These are phyloP conservation scores for Solenopsis fugax DNA, from an alignment of 1,140 invertebrate genomes.

Conservation along the genomic window DNA sequence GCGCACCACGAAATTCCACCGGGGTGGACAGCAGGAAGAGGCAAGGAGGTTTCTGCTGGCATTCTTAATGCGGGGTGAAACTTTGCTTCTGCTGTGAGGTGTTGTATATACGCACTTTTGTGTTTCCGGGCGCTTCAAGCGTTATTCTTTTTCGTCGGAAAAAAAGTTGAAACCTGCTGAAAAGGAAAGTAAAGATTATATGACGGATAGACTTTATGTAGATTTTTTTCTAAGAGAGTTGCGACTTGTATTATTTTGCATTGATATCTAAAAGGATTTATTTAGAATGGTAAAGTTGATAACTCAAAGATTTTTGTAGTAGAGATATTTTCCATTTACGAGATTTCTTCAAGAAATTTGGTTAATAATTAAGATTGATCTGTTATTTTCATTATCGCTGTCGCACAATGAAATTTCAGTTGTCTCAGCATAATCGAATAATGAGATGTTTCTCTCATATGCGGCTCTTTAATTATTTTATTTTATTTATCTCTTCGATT, in stretches of 20 bases:
- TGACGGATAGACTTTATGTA: constrained; percentile 66
- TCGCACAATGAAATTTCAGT: not conserved
- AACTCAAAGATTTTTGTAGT: not conserved
- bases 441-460: not conserved
- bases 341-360: not conserved
- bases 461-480: not conserved
- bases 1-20: constrained; percentile 65
- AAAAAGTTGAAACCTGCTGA: constrained; percentile 57
- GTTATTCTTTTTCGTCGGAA: constrained; percentile 52
- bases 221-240: constrained; percentile 28
- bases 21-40: constrained; percentile 28
- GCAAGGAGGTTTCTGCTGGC: constrained; percentile 62
- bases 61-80: constrained; percentile 73
- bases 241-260: not conserved
- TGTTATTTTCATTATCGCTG: not conserved
- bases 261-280: constrained; percentile 4
- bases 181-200: constrained; percentile 59
- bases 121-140: constrained; percentile 48
- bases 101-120: constrained; percentile 40
- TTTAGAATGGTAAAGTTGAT: constrained; percentile 19
- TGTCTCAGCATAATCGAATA: not conserved
- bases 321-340: not conserved
- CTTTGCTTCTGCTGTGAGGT: constrained; percentile 57
- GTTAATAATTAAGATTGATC: not conserved
- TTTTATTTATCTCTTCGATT: not conserved